Base-by-base conservation (phyloP, 2,797 vertebrate species). In the Vultur gryphus region DNA sequence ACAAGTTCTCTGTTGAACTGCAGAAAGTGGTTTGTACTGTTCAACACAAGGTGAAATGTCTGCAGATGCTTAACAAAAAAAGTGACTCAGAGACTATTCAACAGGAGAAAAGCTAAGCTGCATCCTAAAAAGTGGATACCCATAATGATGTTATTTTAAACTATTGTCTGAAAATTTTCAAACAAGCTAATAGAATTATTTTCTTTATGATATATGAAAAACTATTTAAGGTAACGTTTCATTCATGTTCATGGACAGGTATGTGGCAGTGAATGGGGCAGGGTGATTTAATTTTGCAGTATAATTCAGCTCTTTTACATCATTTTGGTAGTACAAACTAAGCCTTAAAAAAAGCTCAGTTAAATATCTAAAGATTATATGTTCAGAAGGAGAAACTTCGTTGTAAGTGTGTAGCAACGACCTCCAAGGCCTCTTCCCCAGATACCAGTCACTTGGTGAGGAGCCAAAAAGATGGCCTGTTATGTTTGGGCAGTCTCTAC, bases 41-140 rank as follows among this genome's bases (percentile, higher is more conserved):
- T 92, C 75, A 81, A 31, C 55, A 83, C 76, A 94, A 93, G 73
- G 81, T 75, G 70, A 95, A 96, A 94, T 69, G 72, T 95, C 67
- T 64, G 46, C 67, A 97, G 89, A 44, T 96, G 65, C 25, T 91
- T 93, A 83, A 79, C 33, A 87, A 89, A 93, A 57, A 41, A 79
- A 88, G 29, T 66, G 49, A 79, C 44, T 89, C 72, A 90, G 62
- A 94, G 11, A 49, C 33, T 52, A 55, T 31, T 52, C 70, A 64
- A 48, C 44, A 72, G 35, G 44, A 69, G 44, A 35, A 78, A 94
- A 91, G 64, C 91, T 65, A 92, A 75, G 4, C 48, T 7, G 10
- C 20, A 6, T 85, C 70, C 39, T 19, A 87, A 51, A 96, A 92
- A 70, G 23, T 5, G 16, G 24, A 26, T 71, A 64, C 11, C 11